Evolutionary conservation across 2,113 vertebrate genomes (phyloP).

Genomic region (Sander lucioperca): DNA sequence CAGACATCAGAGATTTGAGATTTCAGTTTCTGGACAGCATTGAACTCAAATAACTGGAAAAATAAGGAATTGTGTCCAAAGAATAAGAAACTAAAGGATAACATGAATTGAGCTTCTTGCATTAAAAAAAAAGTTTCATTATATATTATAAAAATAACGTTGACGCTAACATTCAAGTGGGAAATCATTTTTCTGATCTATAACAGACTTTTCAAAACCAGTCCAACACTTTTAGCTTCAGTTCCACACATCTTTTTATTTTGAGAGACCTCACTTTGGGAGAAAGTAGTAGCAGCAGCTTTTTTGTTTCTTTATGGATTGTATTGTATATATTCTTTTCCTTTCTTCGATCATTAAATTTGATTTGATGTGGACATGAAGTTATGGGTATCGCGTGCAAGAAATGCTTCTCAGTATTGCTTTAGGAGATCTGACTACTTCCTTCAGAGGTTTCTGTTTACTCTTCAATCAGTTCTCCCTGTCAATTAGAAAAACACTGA

Average conservation of each 20-base stretch:
- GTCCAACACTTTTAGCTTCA: background rate
- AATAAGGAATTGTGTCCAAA: background rate
- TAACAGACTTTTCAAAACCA: background rate
- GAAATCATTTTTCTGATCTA: too few species aligned
- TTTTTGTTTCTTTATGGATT: background rate
- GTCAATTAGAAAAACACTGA: constrained; percentile 32
- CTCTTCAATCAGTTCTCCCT: constrained; percentile 8
- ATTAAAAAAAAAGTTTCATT: background rate
- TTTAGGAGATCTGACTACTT: constrained; percentile 13
- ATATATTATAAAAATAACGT: background rate
- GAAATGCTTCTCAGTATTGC: constrained; percentile 12
- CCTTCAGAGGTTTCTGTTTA: constrained; percentile 45
- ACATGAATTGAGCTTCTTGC: background rate
- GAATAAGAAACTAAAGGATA: background rate
- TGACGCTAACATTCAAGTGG: background rate
- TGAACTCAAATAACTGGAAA: background rate
- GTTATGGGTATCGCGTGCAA: constrained; percentile 4
- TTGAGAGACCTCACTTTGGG: background rate
- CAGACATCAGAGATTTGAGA: background rate
- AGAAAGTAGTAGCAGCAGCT: background rate
- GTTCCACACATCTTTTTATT: background rate
- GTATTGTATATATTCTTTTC: background rate
- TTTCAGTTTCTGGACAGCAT: background rate
- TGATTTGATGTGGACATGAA: constrained; percentile 19
- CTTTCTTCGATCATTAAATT: background rate